Conservation (phyloP, 2,113 vertebrate genomes). For the Micronisus gabar region DNA sequence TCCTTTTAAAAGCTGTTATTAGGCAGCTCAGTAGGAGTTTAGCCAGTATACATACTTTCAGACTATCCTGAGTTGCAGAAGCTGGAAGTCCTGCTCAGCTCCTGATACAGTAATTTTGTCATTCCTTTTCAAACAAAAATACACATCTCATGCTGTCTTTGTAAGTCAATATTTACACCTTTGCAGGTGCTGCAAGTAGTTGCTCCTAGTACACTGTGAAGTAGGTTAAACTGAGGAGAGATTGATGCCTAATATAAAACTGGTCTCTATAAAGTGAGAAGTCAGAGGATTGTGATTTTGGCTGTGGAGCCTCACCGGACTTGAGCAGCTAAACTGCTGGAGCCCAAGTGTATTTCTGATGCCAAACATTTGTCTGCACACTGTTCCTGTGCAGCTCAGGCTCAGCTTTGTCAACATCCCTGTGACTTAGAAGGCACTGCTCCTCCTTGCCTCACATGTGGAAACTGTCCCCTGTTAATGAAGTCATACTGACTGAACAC, state of each 20-base stretch:
- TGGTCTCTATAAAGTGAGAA: slow-evolving; percentile 28
- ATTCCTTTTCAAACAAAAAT: neutral
- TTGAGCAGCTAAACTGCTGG: slow-evolving; percentile 62
- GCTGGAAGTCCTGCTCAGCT: neutral
- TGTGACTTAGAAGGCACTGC: slow-evolving; percentile 37
- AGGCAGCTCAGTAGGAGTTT: neutral
- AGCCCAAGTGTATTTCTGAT: slow-evolving; percentile 12
- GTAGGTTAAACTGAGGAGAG: neutral
- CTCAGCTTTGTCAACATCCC: slow-evolving; percentile 58
- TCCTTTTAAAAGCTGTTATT: neutral
- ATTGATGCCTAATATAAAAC: slow-evolving; percentile 9
- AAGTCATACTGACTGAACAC: slow-evolving; percentile 51
- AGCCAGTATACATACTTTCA: neutral
- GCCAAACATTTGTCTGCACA: slow-evolving; percentile 71
- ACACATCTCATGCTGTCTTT: neutral
- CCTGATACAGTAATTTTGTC: neutral
- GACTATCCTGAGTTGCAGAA: neutral
- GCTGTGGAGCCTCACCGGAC: neutral
- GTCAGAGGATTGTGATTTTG: slow-evolving; percentile 51
- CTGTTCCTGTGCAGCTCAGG: slow-evolving; percentile 43
- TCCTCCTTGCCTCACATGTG: slow-evolving; percentile 43
- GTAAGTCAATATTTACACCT: neutral
- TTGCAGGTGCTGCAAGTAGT: neutral
- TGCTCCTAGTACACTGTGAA: neutral
- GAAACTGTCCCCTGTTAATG: slow-evolving; percentile 59